Conservation (phyloP, 1,140 invertebrate genomes). For the Drosophila carrolli region DNA sequence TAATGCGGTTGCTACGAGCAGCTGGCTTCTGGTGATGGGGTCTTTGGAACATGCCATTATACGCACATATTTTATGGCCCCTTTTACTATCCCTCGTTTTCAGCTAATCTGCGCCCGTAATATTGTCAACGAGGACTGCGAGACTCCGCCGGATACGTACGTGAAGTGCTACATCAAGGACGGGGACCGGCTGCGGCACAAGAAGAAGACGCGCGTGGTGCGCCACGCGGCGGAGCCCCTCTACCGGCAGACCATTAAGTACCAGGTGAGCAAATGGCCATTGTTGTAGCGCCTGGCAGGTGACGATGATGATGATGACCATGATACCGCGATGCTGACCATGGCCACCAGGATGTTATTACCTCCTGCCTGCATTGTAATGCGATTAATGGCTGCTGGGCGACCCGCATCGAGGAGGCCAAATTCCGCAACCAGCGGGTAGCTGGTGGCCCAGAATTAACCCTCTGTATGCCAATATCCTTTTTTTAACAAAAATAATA, state of each 20-base stretch:
- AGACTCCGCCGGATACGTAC: constrained; percentile 92
- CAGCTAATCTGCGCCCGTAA: constrained; percentile 85
- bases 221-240: constrained; percentile 92
- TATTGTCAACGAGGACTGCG: constrained; percentile 85
- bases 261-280: constrained; percentile 86
- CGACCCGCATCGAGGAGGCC: constrained; percentile 28
- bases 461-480: constrained; percentile 9
- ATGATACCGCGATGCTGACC: constrained; percentile 17
- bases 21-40: background rate
- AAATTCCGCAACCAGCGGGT: constrained; percentile 34
- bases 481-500: background rate
- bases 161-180: constrained; percentile 97
- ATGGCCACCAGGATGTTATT: constrained; percentile 31
- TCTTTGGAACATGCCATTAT: background rate
- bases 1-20: background rate
- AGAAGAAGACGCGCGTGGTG: constrained; percentile 94
- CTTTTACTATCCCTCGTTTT: background rate
- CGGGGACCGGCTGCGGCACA: constrained; percentile 94
- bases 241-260: constrained; percentile 95
- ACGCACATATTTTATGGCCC: constrained; percentile 16
- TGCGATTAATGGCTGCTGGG: constrained; percentile 61
- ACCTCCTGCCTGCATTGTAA: constrained; percentile 51
- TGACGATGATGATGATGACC: constrained; percentile 35
- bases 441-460: constrained; percentile 20
- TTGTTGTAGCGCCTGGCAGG: constrained; percentile 22